phyloP scores from a whole-genome alignment of 2,888 invertebrate species.

The Kuschelorhynchus macadamiae region DNA sequence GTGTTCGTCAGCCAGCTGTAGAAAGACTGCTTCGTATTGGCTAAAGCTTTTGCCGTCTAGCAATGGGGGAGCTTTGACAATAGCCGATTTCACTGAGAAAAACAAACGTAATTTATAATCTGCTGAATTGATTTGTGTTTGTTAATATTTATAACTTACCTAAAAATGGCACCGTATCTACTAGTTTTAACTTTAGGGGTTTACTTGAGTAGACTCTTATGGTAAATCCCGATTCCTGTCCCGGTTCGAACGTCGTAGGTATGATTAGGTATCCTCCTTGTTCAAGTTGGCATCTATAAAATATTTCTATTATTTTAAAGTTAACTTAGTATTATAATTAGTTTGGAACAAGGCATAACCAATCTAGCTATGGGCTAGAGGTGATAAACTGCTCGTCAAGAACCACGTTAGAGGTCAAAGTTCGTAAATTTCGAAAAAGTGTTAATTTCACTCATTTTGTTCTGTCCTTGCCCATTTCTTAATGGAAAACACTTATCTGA shows the following conservation, averaged over 20 bases:
- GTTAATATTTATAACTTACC: constrained; percentile 60
- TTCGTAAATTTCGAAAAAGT: too few species aligned
- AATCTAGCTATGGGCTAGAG: too few species aligned
- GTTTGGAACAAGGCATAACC: too few species aligned
- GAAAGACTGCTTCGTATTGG: constrained; percentile 91
- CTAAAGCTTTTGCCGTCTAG: constrained; percentile 81
- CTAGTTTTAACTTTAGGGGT: constrained; percentile 81
- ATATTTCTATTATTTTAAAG: too few species aligned
- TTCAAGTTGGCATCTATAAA: constrained; percentile 66
- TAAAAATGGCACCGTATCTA: constrained; percentile 78
- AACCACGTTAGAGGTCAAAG: too few species aligned
- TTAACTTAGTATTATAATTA: too few species aligned
- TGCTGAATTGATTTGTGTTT: background rate
- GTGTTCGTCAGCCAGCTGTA: constrained; percentile 92
- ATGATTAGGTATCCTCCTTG: constrained; percentile 80
- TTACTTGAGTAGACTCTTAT: constrained; percentile 85
- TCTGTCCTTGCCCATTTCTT: too few species aligned
- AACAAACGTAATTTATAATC: too few species aligned
- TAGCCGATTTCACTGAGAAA: constrained; percentile 73
- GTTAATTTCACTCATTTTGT: too few species aligned
- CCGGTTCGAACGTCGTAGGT: constrained; percentile 93
- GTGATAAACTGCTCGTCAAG: too few species aligned
- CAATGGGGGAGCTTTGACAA: constrained; percentile 82
- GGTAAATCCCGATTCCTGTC: constrained; percentile 91
- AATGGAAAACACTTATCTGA: too few species aligned